These are phyloP conservation scores for Myotis pilosus DNA, from an alignment of 2,797 vertebrate genomes.

Conservation along the genomic window DNA sequence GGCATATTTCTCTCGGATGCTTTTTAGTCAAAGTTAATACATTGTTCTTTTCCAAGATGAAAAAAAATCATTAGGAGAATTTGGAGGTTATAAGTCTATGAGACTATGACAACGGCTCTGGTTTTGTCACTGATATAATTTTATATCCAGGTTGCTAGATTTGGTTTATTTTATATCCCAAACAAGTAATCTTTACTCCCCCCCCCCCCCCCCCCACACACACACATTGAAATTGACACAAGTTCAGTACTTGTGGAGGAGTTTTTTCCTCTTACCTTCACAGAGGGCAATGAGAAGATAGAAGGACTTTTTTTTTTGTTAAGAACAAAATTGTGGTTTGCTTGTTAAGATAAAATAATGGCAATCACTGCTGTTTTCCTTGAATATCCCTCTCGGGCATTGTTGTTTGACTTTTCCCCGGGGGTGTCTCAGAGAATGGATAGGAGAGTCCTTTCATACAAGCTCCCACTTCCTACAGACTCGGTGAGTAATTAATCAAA, in stretches of 20 bases:
- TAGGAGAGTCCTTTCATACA: slow-evolving; percentile 32
- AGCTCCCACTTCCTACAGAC: background rate
- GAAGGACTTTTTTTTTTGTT: background rate
- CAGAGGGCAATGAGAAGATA: background rate
- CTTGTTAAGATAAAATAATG: background rate
- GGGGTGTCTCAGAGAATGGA: slow-evolving; percentile 14
- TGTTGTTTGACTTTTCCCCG: slow-evolving; percentile 46
- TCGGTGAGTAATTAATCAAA: slow-evolving; percentile 65
- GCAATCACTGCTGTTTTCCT: background rate
- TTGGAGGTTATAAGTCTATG: background rate
- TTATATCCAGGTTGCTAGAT: slow-evolving; percentile 47
- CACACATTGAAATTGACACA: slow-evolving; percentile 13
- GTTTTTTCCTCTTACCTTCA: background rate
- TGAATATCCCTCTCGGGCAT: slow-evolving; percentile 1
- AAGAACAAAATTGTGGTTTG: slow-evolving; percentile 28
- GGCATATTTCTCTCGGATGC: slow-evolving; percentile 79
- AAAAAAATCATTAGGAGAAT: background rate
- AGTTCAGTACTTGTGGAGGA: background rate
- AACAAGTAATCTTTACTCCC: slow-evolving; percentile 17
- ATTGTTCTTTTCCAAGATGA: background rate
- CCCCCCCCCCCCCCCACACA: too few relatives aligned
- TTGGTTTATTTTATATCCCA: slow-evolving; percentile 62
- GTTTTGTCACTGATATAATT: slow-evolving; percentile 18
- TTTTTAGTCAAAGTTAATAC: slow-evolving; percentile 68
- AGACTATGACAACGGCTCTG: background rate